Conservation (phyloP, 1,140 invertebrate species). For the Drosophila lowei region DNA sequence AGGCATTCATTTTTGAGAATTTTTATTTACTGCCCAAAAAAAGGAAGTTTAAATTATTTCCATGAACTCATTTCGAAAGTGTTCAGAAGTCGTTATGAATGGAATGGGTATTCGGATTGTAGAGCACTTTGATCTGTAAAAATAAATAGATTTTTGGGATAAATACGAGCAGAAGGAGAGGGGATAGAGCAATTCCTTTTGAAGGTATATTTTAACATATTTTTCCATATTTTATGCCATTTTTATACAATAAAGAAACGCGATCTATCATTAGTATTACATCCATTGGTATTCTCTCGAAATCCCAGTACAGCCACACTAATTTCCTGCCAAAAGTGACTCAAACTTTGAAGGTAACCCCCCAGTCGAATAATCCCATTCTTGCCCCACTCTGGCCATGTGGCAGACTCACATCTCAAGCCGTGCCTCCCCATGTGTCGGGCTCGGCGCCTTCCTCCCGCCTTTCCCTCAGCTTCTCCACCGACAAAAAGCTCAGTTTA, state of each 20-base stretch:
- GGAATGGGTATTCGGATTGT: neutral
- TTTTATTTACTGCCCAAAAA: slow-evolving; percentile 36
- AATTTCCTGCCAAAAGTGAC: no score
- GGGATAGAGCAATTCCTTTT: no score
- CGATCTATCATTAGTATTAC: no score
- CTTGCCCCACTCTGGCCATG: neutral
- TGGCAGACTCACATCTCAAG: slow-evolving; percentile 11
- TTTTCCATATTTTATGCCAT: no score
- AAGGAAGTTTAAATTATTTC: slow-evolving; percentile 23
- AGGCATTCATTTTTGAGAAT: slow-evolving; percentile 33
- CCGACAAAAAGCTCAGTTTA: slow-evolving; percentile 63
- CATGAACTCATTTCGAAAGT: slow-evolving; percentile 25
- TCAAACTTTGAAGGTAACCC: neutral
- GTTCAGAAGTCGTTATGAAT: slow-evolving; percentile 1
- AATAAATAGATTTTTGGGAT: no score
- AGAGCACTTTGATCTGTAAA: neutral
- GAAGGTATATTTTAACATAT: no score
- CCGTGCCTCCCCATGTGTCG: slow-evolving; percentile 49
- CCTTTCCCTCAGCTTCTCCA: slow-evolving; percentile 1
- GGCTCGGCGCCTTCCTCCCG: slow-evolving; percentile 25
- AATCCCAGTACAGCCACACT: no score
- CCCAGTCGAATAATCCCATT: neutral
- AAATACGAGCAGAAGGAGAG: no score
- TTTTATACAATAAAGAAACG: no score
- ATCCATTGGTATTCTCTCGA: no score